Percentiles rank a stretch among this genome's conserved stretches.
These are phyloP conservation scores for Apantesis nais DNA, from an alignment of 2,888 invertebrate genomes.

Conservation along the genomic window DNA sequence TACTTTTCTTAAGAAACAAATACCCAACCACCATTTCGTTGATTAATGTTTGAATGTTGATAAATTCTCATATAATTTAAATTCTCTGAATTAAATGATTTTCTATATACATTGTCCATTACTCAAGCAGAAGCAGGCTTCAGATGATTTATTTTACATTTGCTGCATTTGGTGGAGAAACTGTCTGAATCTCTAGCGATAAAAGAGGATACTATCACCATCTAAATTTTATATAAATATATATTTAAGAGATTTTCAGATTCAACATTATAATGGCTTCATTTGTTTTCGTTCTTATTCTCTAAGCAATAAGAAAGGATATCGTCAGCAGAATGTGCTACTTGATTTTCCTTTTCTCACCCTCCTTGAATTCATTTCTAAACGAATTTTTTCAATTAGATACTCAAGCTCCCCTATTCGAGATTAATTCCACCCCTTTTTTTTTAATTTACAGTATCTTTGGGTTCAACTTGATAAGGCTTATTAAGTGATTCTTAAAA, in stretches of 20 bases:
- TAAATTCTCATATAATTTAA: neutral
- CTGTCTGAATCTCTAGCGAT: neutral
- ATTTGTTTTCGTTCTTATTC: neutral
- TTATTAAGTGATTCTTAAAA: slow-evolving; percentile 1
- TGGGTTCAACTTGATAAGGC: slow-evolving; percentile 56
- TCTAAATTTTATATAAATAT: neutral
- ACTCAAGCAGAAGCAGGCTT: neutral
- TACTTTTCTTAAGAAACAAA: neutral
- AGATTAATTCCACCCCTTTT: slow-evolving; percentile 68
- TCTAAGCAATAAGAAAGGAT: neutral
- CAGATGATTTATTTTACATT: neutral
- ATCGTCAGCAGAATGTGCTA: slow-evolving; percentile 32
- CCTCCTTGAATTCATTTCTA: slow-evolving; percentile 32
- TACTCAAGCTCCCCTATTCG: slow-evolving; percentile 65
- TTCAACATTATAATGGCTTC: neutral
- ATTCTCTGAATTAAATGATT: neutral
- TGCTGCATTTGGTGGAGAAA: neutral
- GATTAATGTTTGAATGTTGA: neutral
- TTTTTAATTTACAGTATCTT: slow-evolving; percentile 66
- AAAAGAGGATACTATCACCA: neutral
- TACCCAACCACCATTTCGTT: neutral
- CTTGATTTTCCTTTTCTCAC: slow-evolving; percentile 34
- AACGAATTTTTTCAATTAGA: slow-evolving; percentile 78
- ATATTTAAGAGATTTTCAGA: neutral
- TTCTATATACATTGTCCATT: too few relatives aligned